Percentiles rank a stretch among this genome's conserved stretches.
phyloP scores from a whole-genome alignment of 1,140 invertebrate genomes.

The Aporrectodea caliginosa region DNA sequence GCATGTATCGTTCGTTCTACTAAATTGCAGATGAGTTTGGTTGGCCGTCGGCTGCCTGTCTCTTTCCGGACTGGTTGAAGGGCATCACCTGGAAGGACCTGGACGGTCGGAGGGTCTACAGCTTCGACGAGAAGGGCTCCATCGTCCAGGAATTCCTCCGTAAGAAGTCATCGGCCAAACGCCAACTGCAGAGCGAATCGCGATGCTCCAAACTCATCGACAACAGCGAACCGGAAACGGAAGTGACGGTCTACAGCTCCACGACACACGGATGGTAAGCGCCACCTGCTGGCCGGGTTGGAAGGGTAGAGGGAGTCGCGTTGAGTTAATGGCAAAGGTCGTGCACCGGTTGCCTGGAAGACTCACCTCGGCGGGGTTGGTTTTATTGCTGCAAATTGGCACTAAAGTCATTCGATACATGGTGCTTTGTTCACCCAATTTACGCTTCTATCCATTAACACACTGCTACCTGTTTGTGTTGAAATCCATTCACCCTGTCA shows the following conservation, averaged over 20 bases:
- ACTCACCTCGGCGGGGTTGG: too few relatives aligned
- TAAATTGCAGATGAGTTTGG: slow-evolving; percentile 24
- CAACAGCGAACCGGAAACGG: neutral
- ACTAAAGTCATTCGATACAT: too few relatives aligned
- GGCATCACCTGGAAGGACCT: slow-evolving; percentile 24
- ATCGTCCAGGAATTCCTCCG: slow-evolving; percentile 4
- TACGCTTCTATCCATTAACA: too few relatives aligned
- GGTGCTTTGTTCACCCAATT: too few relatives aligned
- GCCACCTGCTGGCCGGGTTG: too few relatives aligned
- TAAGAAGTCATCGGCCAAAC: neutral
- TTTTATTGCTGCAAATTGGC: too few relatives aligned
- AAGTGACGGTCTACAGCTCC: neutral
- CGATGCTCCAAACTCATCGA: neutral
- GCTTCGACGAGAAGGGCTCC: slow-evolving; percentile 8
- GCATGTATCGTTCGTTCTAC: too few relatives aligned
- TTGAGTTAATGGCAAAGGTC: too few relatives aligned
- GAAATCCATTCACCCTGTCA: too few relatives aligned
- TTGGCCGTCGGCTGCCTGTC: slow-evolving; percentile 15
- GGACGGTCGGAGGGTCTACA: slow-evolving; percentile 5
- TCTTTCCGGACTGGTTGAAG: slow-evolving; percentile 25
- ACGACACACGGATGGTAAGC: neutral
- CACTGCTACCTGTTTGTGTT: too few relatives aligned
- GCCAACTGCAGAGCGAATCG: neutral
- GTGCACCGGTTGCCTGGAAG: too few relatives aligned
- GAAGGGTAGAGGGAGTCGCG: too few relatives aligned